Evolutionary conservation across 2,797 vertebrate genomes (phyloP).

Genomic region (Gallinago nigripennis): DNA sequence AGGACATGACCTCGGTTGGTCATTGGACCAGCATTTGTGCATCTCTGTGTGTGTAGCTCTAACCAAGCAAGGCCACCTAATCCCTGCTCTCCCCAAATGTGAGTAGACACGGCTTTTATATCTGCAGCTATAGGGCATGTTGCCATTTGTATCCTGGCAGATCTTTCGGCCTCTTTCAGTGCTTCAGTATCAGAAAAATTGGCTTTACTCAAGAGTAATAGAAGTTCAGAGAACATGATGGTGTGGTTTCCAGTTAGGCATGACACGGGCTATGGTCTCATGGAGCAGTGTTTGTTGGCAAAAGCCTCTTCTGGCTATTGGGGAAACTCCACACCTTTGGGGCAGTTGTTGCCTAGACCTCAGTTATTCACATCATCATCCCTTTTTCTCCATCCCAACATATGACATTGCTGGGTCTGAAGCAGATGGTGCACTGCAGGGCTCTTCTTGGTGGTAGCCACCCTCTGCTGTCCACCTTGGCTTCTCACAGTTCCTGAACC

Average conservation of each 20-base stretch:
- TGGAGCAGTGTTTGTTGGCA: background rate
- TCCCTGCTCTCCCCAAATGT: background rate
- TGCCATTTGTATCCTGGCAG: background rate
- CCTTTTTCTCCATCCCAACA: background rate
- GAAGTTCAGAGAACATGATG: background rate
- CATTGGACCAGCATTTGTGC: rapidly evolving
- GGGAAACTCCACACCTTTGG: background rate
- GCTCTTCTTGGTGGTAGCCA: background rate
- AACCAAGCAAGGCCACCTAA: background rate
- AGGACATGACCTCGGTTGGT: rapidly evolving
- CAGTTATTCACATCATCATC: background rate
- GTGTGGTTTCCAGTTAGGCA: background rate
- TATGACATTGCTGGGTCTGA: background rate
- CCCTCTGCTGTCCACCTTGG: background rate
- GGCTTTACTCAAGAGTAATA: background rate
- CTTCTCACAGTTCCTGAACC: background rate
- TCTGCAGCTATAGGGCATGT: background rate
- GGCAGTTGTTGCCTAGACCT: background rate
- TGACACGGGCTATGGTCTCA: background rate
- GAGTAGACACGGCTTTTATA: background rate
- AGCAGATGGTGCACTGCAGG: background rate
- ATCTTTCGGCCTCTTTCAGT: background rate
- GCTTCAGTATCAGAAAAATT: background rate
- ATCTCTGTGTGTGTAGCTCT: background rate
- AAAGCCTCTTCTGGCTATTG: background rate